phyloP scores from a whole-genome alignment of 92 coral and sea anemone genomes.

The Scolanthus callimorphus region DNA sequence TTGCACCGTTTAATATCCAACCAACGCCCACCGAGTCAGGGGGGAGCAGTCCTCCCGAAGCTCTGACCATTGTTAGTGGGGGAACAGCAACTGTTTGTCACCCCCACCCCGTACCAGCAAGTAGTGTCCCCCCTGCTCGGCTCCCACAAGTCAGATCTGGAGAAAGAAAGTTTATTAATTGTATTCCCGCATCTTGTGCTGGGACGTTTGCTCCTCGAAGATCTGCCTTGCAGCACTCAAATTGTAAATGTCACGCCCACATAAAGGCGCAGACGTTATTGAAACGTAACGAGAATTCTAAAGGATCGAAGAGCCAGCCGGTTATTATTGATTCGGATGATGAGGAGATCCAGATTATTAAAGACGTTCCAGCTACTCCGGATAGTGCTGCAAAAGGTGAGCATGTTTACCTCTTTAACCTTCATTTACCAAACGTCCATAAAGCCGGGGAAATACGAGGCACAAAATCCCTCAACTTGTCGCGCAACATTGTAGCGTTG shows the following conservation, averaged over 20 bases:
- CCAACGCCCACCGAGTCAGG: not conserved
- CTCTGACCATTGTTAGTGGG: slow-evolving; percentile 5
- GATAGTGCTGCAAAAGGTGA: slow-evolving; percentile 3
- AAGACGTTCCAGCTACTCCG: slow-evolving; percentile 3
- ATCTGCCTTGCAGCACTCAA: not conserved
- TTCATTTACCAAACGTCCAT: not conserved
- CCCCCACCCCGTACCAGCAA: slow-evolving; percentile 4
- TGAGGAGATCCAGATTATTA: slow-evolving; percentile 20
- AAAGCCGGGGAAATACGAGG: too few relatives aligned
- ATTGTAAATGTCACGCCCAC: slow-evolving; percentile 14
- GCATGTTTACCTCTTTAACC: not conserved
- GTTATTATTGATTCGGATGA: slow-evolving; percentile 67
- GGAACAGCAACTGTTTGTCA: slow-evolving; percentile 14
- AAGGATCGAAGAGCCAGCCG: slow-evolving; percentile 33
- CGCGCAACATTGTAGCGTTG: too few relatives aligned
- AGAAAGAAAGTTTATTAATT: slow-evolving; percentile 3
- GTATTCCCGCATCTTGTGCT: slow-evolving; percentile 7
- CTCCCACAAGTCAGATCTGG: not conserved
- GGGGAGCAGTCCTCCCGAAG: not conserved
- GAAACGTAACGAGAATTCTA: not conserved
- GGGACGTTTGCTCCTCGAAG: slow-evolving; percentile 7
- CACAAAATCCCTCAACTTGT: too few relatives aligned
- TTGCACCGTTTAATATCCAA: slow-evolving; percentile 14
- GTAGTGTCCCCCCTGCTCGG: not conserved
- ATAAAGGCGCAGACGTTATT: not conserved